Evolutionary conservation across 2,888 invertebrate species (phyloP), one percentile per base, ranked within the genome.

Genomic region (Lypha dubia): DNA sequence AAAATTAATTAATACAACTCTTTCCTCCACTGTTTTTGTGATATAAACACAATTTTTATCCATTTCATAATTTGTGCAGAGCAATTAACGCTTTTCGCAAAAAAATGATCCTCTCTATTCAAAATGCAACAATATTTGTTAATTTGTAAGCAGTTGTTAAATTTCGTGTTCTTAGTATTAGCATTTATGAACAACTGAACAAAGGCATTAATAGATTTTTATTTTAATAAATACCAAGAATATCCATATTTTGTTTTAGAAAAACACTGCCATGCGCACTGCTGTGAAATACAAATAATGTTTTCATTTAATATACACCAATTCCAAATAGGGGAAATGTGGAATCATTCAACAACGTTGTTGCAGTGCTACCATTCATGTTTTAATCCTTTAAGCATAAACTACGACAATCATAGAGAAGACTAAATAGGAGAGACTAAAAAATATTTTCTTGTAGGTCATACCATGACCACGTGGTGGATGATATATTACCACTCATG

Each of bases 401-500:
- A 1, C 38, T 51, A n/a, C 11, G 28, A 9, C 9, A 51, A 13
- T 6, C 20, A 20, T 9, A 0, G 35, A 67, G 44, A 41, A 38
- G 24, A 56, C 1, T 65, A 22, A n/a, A n/a, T 13, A 49, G n/a
- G 11, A 53, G 46, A 65, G 75, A 51, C 20, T 24, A n/a, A 7
- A 17, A 46, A 13, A 35, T n/a, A 51, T n/a, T 17, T 32, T 58
- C 22, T 67, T 73, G 65, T 44, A 67, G 73, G 79, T 80, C 73
- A 80, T 38, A 35, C 49, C 56, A 71, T 6, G 44, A 86, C 85
- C 89, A 89, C 89, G 89, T 89, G 89, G 89, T 89, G 89, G 89
- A 89, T 79, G 82, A 79, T 79, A 87, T 86, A 35, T 74, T 20
- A 74, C 28, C 11, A 62, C 60, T 65, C 58, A 51, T 79, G 75